Evolutionary conservation across 2,797 vertebrate genomes (phyloP).

Genomic region (Malurus splendens): DNA sequence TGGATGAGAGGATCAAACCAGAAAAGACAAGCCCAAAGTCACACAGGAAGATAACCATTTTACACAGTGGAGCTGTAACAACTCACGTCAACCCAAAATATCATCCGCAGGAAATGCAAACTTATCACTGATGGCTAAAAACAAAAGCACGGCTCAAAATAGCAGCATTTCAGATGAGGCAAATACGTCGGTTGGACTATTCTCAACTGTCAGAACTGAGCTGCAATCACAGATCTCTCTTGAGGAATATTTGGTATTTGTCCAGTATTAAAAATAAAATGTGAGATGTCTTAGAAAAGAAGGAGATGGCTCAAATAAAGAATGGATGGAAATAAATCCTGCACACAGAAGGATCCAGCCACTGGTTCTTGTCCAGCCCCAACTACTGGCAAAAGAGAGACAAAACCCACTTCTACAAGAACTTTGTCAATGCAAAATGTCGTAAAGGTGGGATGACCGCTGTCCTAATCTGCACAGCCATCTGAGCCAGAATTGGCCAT

Average conservation of each 20-base stretch:
- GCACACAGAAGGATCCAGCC: neutral
- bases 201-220: constrained; percentile 31
- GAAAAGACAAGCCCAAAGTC: neutral
- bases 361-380: neutral
- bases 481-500: neutral
- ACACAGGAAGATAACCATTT: neutral
- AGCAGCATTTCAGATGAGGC: constrained; percentile 28
- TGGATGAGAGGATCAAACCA: neutral
- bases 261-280: constrained; percentile 32
- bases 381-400: neutral
- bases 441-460: neutral
- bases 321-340: neutral
- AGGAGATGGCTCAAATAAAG: neutral
- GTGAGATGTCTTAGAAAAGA: neutral
- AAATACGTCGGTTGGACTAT: neutral
- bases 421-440: neutral
- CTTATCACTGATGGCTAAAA: neutral
- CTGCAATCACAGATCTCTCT: constrained; percentile 14
- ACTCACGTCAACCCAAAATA: neutral
- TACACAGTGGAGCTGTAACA: neutral
- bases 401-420: neutral
- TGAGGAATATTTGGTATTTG: constrained; percentile 24
- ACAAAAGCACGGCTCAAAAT: constrained; percentile 31
- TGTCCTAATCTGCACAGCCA: neutral
- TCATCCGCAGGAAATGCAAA: constrained; percentile 7